These are phyloP conservation scores for Perodicticus potto DNA, from an alignment of 2,797 vertebrate genomes.

Conservation along the genomic window DNA sequence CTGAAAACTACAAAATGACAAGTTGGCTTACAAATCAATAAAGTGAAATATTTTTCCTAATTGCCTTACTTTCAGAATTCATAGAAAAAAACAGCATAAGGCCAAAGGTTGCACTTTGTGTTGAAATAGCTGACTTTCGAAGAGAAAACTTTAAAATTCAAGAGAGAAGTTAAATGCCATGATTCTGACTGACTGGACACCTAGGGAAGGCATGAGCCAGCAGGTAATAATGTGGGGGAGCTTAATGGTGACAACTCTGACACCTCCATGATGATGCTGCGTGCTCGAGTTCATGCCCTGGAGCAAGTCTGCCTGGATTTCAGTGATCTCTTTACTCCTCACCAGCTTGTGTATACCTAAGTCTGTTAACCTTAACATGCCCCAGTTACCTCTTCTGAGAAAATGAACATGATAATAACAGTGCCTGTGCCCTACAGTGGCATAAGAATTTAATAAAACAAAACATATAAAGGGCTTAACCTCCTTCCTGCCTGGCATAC, in stretches of 20 bases:
- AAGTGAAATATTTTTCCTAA: slow-evolving; percentile 55
- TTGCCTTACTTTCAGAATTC: slow-evolving; percentile 35
- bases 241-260: background rate
- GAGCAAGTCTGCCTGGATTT: background rate
- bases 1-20: slow-evolving; percentile 44
- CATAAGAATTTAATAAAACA: slow-evolving; percentile 10
- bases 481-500: background rate
- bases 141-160: slow-evolving; percentile 52
- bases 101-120: background rate
- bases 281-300: background rate
- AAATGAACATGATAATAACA: background rate
- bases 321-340: background rate
- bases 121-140: slow-evolving; percentile 41
- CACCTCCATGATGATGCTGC: background rate
- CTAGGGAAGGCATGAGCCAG: background rate
- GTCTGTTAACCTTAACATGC: background rate
- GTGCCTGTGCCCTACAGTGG: background rate
- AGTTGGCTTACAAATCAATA: slow-evolving; percentile 35
- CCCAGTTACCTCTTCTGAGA: slow-evolving; percentile 39
- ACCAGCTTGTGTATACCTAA: background rate
- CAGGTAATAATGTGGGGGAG: background rate
- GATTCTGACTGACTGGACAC: background rate
- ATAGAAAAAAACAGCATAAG: slow-evolving; percentile 5
- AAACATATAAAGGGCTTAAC: background rate
- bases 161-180: slow-evolving; percentile 8